These are phyloP conservation scores for Cinclus cinclus DNA, from an alignment of 2,113 vertebrate genomes.

Conservation along the genomic window DNA sequence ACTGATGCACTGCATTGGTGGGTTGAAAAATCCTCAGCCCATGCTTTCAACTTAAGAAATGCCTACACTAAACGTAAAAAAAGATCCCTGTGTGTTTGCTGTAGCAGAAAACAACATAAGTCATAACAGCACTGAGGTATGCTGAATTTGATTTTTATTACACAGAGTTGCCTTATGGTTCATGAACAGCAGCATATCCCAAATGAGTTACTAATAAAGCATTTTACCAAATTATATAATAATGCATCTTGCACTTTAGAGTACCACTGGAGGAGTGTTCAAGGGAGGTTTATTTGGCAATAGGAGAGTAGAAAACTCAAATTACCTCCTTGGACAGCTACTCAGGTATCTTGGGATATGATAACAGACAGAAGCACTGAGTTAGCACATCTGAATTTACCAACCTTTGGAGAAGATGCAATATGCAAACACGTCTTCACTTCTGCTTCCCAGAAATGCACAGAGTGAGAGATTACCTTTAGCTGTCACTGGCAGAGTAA, in stretches of 20 bases:
- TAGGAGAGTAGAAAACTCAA: neutral
- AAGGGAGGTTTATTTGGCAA: neutral
- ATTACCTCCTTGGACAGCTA: neutral
- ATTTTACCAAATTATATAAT: neutral
- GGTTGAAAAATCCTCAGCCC: neutral
- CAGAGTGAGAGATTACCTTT: neutral
- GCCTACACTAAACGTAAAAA: neutral
- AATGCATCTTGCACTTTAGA: neutral
- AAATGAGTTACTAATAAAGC: neutral
- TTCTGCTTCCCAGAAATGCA: neutral
- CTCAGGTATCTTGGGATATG: neutral
- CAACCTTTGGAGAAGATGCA: neutral
- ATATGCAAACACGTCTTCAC: neutral
- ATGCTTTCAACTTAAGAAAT: neutral
- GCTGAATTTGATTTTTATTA: neutral
- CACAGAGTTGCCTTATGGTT: neutral
- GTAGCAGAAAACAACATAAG: neutral
- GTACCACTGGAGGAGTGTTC: neutral
- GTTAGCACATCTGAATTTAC: neutral
- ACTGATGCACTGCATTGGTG: accelerated
- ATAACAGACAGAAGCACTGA: neutral
- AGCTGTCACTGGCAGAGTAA: neutral
- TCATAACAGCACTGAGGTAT: neutral
- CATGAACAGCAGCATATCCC: neutral
- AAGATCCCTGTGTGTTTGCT: neutral